Evolutionary conservation across 2,888 invertebrate species (phyloP).

Genomic region (Aleiodes alternator): DNA sequence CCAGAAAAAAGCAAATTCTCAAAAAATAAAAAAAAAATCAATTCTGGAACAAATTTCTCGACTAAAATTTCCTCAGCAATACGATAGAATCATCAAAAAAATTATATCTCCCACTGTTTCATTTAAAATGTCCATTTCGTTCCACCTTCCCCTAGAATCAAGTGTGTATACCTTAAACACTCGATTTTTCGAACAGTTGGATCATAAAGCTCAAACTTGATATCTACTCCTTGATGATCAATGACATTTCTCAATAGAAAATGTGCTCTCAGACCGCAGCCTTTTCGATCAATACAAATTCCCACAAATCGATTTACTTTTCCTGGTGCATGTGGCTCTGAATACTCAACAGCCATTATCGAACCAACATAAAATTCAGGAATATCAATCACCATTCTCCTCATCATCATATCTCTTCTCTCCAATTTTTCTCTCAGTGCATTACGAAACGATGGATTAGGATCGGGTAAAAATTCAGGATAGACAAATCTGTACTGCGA

Average conservation of each 20-base stretch:
- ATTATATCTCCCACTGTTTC: no score
- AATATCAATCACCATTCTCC: conserved; percentile 88
- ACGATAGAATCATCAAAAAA: no score
- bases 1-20: no score
- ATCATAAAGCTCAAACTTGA: conserved; percentile 92
- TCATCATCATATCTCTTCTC: conserved; percentile 92
- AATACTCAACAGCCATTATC: conserved; percentile 90
- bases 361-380: conserved; percentile 99
- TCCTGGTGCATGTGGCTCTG: conserved; percentile 90
- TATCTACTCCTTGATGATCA: conserved; percentile 89
- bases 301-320: conserved; percentile 93
- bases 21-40: no score
- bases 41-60: no score
- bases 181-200: conserved; percentile 93
- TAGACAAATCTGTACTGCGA: conserved; percentile 83
- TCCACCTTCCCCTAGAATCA: neutral
- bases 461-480: conserved; percentile 95
- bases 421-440: conserved; percentile 90
- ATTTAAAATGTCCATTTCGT: no score
- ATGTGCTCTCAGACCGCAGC: conserved; percentile 88
- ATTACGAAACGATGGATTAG: conserved; percentile 87
- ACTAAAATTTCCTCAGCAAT: no score
- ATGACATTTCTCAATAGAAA: conserved; percentile 95
- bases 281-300: conserved; percentile 92
- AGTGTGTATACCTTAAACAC: conserved; percentile 80